Percentiles rank a stretch among this genome's conserved stretches.
Evolutionary conservation across 2,888 invertebrate genomes (phyloP).

Genomic region (Timema podura): DNA sequence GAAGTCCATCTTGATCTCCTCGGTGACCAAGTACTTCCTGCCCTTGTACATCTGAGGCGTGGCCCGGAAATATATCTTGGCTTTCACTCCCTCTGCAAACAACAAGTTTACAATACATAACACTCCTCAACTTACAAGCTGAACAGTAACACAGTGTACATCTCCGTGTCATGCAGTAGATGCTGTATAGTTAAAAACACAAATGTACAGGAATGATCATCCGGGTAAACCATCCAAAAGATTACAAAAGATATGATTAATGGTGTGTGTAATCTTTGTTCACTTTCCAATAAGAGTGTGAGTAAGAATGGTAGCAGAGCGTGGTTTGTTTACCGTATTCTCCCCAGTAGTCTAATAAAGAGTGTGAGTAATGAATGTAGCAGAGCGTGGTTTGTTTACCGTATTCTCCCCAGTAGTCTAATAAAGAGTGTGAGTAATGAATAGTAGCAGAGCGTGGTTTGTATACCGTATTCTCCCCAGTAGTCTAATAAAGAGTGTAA

Average conservation of each 20-base stretch:
- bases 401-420: conserved; percentile 86
- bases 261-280: too few species aligned
- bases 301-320: too few species aligned
- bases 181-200: too few species aligned
- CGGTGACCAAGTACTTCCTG: conserved; percentile 63
- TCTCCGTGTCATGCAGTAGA: not conserved
- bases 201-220: too few species aligned
- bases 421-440: too few species aligned
- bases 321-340: conserved; percentile 63
- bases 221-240: too few species aligned
- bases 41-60: conserved; percentile 58
- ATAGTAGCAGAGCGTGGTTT: too few species aligned
- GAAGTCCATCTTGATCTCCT: conserved; percentile 81
- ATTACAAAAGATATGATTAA: too few species aligned
- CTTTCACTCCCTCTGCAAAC: conserved; percentile 70
- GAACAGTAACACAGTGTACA: not conserved
- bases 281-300: too few species aligned
- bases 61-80: conserved; percentile 78
- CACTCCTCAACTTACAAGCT: not conserved
- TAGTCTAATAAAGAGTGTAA: too few species aligned
- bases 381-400: conserved; percentile 48
- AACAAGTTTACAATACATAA: conserved; percentile 11
- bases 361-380: too few species aligned
- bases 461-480: conserved; percentile 81
- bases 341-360: conserved; percentile 83